Percentiles rank a stretch among this genome's conserved stretches.
Conservation (phyloP, 2,113 vertebrate genomes). For the Austrofundulus limnaeus region DNA sequence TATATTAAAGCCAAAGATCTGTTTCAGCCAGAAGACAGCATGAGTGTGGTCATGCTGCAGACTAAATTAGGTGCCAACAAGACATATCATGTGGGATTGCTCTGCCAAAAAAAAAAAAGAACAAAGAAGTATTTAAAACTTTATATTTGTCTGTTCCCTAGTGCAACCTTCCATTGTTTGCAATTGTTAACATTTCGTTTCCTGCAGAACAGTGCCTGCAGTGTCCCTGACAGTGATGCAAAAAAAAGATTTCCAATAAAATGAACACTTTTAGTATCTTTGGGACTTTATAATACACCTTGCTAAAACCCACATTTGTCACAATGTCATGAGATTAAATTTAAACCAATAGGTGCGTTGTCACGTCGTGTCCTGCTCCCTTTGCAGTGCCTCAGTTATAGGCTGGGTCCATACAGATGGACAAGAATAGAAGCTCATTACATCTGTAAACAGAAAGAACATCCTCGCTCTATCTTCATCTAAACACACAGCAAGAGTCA, state of each 20-base stretch:
- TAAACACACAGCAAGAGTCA: conserved; percentile 48
- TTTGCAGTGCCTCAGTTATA: conserved; percentile 16
- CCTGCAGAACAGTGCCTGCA: conserved; percentile 4
- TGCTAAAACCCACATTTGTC: conserved; percentile 43
- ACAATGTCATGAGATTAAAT: conserved; percentile 40
- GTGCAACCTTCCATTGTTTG: neutral
- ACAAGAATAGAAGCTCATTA: conserved; percentile 70
- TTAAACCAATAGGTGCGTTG: conserved; percentile 35
- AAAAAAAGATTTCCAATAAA: conserved; percentile 28
- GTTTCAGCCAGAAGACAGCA: neutral
- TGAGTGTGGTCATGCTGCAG: neutral
- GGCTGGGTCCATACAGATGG: conserved; percentile 28
- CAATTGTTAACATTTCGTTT: conserved; percentile 15
- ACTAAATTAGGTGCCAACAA: neutral
- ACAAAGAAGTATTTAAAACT: neutral
- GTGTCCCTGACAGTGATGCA: neutral
- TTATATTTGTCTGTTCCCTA: neutral
- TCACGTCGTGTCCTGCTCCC: conserved; percentile 38
- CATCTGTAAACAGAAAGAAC: conserved; percentile 63
- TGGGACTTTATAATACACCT: conserved; percentile 23
- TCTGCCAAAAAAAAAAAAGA: neutral
- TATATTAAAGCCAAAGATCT: neutral
- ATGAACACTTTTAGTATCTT: conserved; percentile 14
- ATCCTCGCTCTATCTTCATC: conserved; percentile 72
- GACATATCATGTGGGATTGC: neutral